A percentile compares a stretch with the other conserved stretches of the same genome.
Conservation (phyloP, 2,797 vertebrate species). For the Phrynocephalus forsythii region DNA sequence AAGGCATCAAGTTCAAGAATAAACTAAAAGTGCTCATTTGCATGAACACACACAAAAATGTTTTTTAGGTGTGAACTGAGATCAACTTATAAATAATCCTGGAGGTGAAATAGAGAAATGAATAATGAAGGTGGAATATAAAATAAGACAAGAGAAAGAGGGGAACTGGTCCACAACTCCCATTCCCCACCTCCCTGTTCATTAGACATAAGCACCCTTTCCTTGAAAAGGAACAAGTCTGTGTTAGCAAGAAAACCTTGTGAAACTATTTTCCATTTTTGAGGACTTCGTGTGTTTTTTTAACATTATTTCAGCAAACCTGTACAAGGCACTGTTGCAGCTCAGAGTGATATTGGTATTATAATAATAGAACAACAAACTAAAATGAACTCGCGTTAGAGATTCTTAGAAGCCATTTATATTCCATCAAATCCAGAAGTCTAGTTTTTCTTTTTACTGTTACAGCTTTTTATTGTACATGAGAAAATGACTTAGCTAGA, state of each 20-base stretch:
- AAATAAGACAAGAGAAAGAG: neutral
- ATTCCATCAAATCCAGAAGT: neutral
- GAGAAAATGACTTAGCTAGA: neutral
- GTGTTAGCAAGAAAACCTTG: neutral
- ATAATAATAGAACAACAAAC: neutral
- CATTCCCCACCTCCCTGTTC: neutral
- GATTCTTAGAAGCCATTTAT: neutral
- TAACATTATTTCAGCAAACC: neutral
- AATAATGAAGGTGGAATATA: neutral
- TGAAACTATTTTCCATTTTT: slow-evolving; percentile 14
- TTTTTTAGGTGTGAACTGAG: neutral
- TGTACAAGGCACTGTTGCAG: slow-evolving; percentile 15
- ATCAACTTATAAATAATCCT: neutral
- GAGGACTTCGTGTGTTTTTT: neutral
- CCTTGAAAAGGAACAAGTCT: slow-evolving; percentile 19
- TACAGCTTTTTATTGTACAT: slow-evolving; percentile 14
- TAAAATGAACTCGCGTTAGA: slow-evolving; percentile 3
- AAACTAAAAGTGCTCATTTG: neutral
- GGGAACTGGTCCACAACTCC: neutral
- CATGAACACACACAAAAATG: neutral
- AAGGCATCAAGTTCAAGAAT: neutral
- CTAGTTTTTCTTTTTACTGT: slow-evolving; percentile 8
- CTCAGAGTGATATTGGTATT: neutral
- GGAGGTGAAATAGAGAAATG: neutral
- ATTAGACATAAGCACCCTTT: neutral